These are phyloP conservation scores for Ptilodon capucinus DNA, from an alignment of 2,888 invertebrate species.

Conservation along the genomic window DNA sequence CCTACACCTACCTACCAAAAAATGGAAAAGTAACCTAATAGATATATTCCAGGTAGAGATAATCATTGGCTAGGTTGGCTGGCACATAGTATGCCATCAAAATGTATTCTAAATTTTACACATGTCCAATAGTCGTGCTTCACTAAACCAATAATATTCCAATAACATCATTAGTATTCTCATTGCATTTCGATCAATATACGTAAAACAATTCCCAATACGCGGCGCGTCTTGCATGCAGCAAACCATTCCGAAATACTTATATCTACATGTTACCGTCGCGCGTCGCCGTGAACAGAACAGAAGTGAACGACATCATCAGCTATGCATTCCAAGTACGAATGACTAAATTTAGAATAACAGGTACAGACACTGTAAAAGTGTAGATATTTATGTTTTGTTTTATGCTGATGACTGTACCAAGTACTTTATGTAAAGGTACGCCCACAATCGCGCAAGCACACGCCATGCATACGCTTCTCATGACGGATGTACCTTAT, in stretches of 20 bases:
- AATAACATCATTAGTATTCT: not conserved
- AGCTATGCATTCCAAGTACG: not conserved
- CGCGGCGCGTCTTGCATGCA: not conserved
- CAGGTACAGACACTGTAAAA: not conserved
- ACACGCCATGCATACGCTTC: conserved; percentile 29
- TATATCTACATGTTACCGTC: not conserved
- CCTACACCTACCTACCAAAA: too few relatives aligned
- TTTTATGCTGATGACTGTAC: not conserved
- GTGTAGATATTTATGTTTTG: too few relatives aligned
- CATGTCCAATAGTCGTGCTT: not conserved
- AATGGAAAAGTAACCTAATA: too few relatives aligned
- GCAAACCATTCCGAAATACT: not conserved
- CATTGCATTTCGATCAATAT: not conserved
- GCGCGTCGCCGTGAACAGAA: not conserved
- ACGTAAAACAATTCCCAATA: not conserved
- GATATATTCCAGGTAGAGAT: too few relatives aligned
- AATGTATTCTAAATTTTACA: not conserved
- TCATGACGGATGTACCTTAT: conserved; percentile 11
- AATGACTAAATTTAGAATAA: not conserved
- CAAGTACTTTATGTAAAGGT: conserved; percentile 2
- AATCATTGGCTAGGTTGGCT: too few relatives aligned
- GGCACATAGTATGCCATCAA: too few relatives aligned
- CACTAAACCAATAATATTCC: not conserved
- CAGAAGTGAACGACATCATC: not conserved
- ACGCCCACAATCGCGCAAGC: conserved; percentile 22